Conservation (phyloP, 2,113 vertebrate species). For the Mus musculus region GRCm39 chr3:85460501-85461000, state of each 20-base stretch:
- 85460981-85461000: not conserved
- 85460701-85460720: slow-evolving; percentile 44
- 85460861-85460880: slow-evolving; percentile 21
- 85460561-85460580: slow-evolving; percentile 65
- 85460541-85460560: slow-evolving; percentile 52
- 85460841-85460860: slow-evolving; percentile 50
- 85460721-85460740: slow-evolving; percentile 35
- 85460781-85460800: slow-evolving; percentile 14
- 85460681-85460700: slow-evolving; percentile 66
- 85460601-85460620: slow-evolving; percentile 66
- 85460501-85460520: slow-evolving; percentile 12
- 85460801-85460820: not conserved
- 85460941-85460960: slow-evolving; percentile 36
- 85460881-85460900: slow-evolving; percentile 9
- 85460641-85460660: slow-evolving; percentile 28
- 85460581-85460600: slow-evolving; percentile 71
- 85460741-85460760: slow-evolving; percentile 64
- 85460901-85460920: slow-evolving; percentile 35
- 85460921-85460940: not conserved
- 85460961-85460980: not conserved
- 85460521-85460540: slow-evolving; percentile 13
- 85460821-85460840: slow-evolving; percentile 53
- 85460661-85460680: slow-evolving; percentile 63
- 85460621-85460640: slow-evolving; percentile 62
- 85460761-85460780: slow-evolving; percentile 1